These are phyloP conservation scores for Oceanites oceanicus DNA, from an alignment of 2,113 vertebrate genomes.

Conservation along the genomic window DNA sequence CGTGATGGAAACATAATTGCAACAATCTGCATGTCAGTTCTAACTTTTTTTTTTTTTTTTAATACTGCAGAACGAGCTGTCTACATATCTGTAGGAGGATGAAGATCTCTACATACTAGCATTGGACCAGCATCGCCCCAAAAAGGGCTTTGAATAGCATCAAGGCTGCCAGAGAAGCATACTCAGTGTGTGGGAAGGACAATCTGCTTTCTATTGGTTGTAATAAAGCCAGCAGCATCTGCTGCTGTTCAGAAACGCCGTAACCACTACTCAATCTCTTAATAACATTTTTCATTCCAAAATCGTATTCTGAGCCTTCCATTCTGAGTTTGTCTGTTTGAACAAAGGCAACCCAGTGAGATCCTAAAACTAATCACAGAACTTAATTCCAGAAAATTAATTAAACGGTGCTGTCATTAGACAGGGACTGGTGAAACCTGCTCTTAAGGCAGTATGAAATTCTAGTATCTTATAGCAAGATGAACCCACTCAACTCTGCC, in stretches of 20 bases:
- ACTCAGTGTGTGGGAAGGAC: conserved; percentile 26
- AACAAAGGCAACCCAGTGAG: fast-evolving
- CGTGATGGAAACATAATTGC: not conserved
- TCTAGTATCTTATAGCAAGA: not conserved
- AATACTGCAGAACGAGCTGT: not conserved
- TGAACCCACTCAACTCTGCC: not conserved
- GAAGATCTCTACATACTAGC: not conserved
- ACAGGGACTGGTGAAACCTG: not conserved
- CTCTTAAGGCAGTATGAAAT: not conserved
- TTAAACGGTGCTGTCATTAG: not conserved
- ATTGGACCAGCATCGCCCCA: not conserved
- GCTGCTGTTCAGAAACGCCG: not conserved
- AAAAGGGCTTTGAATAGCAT: not conserved
- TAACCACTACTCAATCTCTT: not conserved
- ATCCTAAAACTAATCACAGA: not conserved
- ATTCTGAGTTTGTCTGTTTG: not conserved
- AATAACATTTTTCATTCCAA: not conserved
- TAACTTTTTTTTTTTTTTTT: not conserved
- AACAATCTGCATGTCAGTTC: not conserved
- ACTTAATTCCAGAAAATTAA: not conserved
- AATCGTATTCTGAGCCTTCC: not conserved
- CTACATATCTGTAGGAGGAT: not conserved
- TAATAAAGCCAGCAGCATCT: conserved; percentile 36
- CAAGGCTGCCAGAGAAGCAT: not conserved
- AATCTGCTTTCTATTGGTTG: conserved; percentile 29